Conservation (phyloP, 2,113 vertebrate species). For the Lanius ludovicianus region DNA sequence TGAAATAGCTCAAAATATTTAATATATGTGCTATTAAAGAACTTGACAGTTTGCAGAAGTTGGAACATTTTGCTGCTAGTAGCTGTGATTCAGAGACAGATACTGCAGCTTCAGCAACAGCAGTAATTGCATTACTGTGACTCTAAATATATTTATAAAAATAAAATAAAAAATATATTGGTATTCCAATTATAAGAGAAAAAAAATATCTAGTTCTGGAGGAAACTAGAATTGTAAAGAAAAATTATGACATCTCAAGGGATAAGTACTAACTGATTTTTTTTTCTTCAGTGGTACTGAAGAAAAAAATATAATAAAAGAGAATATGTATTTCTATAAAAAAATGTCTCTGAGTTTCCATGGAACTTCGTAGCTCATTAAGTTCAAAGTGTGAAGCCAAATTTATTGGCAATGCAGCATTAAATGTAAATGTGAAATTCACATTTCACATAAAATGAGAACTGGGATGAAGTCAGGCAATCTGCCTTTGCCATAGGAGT, state of each 20-base stretch:
- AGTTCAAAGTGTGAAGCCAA: not conserved
- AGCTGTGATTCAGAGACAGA: slow-evolving; percentile 39
- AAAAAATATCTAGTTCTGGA: not conserved
- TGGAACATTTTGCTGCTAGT: slow-evolving; percentile 30
- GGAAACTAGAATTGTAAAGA: not conserved
- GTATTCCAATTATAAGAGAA: not conserved
- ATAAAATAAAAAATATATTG: slow-evolving; percentile 14
- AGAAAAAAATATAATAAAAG: not conserved
- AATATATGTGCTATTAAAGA: not conserved
- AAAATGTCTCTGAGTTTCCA: not conserved
- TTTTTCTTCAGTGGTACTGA: not conserved
- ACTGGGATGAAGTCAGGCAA: not conserved
- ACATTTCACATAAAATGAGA: not conserved
- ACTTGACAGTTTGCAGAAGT: not conserved
- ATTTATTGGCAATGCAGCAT: not conserved
- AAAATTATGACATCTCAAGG: not conserved
- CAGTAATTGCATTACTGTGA: not conserved
- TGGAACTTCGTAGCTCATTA: not conserved
- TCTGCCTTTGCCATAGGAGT: not conserved
- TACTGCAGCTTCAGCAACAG: not conserved
- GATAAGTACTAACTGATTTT: not conserved
- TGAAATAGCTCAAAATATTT: slow-evolving; percentile 6
- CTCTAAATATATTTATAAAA: slow-evolving; percentile 46
- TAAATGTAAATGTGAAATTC: not conserved
- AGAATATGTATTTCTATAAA: not conserved